Conservation (phyloP, 2,888 invertebrate species). For the Thecocarcelia acutangulata region DNA sequence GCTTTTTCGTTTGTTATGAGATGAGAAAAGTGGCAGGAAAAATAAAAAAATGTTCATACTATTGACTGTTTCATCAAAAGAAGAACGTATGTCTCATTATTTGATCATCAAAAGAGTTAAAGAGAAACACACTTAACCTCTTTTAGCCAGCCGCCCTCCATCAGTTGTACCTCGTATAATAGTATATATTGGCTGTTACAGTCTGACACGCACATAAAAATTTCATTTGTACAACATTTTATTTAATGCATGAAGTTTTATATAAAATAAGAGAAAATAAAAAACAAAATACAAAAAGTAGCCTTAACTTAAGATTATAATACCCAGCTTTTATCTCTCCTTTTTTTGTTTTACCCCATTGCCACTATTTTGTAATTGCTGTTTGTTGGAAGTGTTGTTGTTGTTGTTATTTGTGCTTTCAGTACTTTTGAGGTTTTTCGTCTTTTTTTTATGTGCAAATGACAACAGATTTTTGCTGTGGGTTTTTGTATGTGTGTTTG, state of each 20-base stretch:
- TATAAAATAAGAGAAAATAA: neutral
- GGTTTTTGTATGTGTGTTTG: neutral
- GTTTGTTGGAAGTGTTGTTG: slow-evolving; percentile 3
- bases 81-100: too few species aligned
- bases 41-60: neutral
- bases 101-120: too few species aligned
- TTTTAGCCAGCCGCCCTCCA: too few species aligned
- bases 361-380: slow-evolving; percentile 15
- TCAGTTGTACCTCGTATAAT: too few species aligned
- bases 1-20: neutral
- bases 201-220: neutral
- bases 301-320: slow-evolving; percentile 42
- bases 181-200: neutral
- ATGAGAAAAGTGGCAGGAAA: too few species aligned
- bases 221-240: neutral
- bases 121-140: too few species aligned
- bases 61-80: too few species aligned
- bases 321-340: slow-evolving; percentile 33
- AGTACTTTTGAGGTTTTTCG: slow-evolving; percentile 45
- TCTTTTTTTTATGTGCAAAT: slow-evolving; percentile 3
- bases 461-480: neutral
- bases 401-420: slow-evolving; percentile 25
- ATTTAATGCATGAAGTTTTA: neutral
- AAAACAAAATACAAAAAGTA: slow-evolving; percentile 19
- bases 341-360: neutral